Base-by-base conservation (phyloP, 2,888 invertebrate genomes). In the Leptopilina myrica region DNA sequence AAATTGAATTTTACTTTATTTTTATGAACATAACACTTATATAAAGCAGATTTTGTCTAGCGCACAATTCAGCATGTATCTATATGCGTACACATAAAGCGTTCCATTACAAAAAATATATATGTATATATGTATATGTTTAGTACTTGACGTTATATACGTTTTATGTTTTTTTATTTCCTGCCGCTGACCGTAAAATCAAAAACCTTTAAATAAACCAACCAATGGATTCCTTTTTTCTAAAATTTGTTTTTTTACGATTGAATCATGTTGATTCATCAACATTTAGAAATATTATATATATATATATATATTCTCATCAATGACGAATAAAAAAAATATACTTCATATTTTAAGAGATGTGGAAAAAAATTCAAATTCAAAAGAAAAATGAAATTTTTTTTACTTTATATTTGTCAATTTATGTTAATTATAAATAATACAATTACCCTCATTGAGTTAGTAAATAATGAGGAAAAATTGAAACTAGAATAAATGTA, bases 1-100 rank as follows among this genome's bases (percentile, higher is more conserved):
- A 62, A 62, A 62, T 62, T 20, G 62, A 5, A 62, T 62, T 62
- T 62, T 59, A 59, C 59, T 59, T 59, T 62, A 20, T 62, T 62
- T 62, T 62, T 62, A 62, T 62, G 62, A 62, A 62, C 62, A 62
- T 62, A 62, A 62, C 62, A 62, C 62, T 62, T 62, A 62, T 62
- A 49, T 49, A 49, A 49, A 49, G 49, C 49, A 49, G 49, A 49
- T 62, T 62, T 62, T 15, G 62, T n/a, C 20, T 9, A 15, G n/a
- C 20, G 62, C 20, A 15, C 62, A 20, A 15, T n/a, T 62, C 62
- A 62, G 62, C 20, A 20, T 20, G 20, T 20, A 62, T 9, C 20
- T 9, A 20, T 62, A 15, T 62, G 15, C 62, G 8, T 20, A 62
- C 20, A 62, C 62, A 62, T 62, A 62, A 62, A 62, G n/a, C 20